Conservation (phyloP, 35 echinoderm and acorn worm genomes). For the Diadema setosum region DNA sequence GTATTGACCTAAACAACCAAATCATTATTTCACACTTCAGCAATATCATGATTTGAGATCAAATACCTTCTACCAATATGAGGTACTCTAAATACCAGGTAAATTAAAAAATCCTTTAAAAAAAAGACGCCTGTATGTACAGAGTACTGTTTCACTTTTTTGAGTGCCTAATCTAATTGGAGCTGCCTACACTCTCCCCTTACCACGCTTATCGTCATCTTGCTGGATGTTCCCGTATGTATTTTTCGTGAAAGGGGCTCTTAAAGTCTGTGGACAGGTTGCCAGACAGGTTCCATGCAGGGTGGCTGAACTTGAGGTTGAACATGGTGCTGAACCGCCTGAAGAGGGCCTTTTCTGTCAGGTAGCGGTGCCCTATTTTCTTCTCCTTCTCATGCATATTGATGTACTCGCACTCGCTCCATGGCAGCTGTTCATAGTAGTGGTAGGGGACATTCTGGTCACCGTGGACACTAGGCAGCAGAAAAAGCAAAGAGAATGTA, state of each 20-base stretch:
- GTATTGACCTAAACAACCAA: too few relatives aligned
- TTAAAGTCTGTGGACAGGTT: background rate
- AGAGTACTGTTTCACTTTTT: too few relatives aligned
- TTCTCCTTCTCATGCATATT: conserved; percentile 22
- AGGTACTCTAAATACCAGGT: too few relatives aligned
- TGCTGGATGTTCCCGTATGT: background rate
- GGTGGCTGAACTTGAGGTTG: conserved; percentile 43
- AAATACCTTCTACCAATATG: too few relatives aligned
- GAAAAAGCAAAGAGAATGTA: background rate
- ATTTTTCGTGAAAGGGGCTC: background rate
- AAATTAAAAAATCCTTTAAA: too few relatives aligned
- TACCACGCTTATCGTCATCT: too few relatives aligned
- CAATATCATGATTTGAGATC: too few relatives aligned
- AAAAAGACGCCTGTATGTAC: too few relatives aligned
- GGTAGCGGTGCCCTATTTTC: conserved; percentile 53
- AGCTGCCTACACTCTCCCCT: too few relatives aligned
- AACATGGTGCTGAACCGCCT: conserved; percentile 46
- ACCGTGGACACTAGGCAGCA: background rate
- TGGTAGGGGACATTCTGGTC: conserved; percentile 18
- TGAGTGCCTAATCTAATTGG: too few relatives aligned
- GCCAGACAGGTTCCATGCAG: conserved; percentile 48
- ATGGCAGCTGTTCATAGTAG: conserved; percentile 29
- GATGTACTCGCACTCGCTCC: conserved; percentile 38
- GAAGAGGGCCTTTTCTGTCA: conserved; percentile 68
- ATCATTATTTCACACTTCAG: too few relatives aligned